Evolutionary conservation across 2,888 invertebrate species (phyloP).

Genomic region (Ormia ochracea): DNA sequence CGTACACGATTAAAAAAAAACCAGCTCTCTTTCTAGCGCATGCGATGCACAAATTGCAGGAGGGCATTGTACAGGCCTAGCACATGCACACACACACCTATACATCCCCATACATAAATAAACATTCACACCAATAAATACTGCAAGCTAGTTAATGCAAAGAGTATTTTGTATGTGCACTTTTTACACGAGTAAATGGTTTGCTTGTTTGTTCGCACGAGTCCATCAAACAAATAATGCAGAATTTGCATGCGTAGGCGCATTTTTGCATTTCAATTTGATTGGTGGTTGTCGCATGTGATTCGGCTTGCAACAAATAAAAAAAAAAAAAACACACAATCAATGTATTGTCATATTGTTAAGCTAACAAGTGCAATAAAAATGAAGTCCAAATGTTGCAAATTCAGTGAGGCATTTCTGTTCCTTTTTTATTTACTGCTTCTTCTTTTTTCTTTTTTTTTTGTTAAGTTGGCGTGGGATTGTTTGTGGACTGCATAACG

Average conservation of each 20-base stretch:
- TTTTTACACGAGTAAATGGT: not conserved
- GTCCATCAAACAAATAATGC: conserved; percentile 26
- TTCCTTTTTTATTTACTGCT: not conserved
- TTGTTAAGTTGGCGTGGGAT: not conserved
- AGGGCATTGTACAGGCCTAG: not conserved
- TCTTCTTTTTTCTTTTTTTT: not conserved
- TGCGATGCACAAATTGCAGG: conserved; percentile 50
- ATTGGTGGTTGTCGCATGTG: conserved; percentile 47
- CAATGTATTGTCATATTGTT: not conserved
- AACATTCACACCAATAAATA: too few species aligned
- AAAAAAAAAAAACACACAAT: conserved; percentile 8
- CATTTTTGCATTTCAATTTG: conserved; percentile 51
- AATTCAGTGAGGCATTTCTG: conserved; percentile 23
- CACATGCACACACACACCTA: not conserved
- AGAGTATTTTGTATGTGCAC: conserved; percentile 29
- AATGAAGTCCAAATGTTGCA: conserved; percentile 49
- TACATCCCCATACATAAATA: too few species aligned
- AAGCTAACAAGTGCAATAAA: conserved; percentile 36
- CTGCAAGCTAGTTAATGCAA: conserved; percentile 25
- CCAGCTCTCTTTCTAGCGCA: conserved; percentile 49
- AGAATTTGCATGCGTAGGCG: conserved; percentile 60
- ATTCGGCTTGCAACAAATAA: conserved; percentile 37
- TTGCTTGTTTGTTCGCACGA: not conserved
- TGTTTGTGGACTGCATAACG: conserved; percentile 9
- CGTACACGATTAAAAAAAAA: not conserved